Conservation (phyloP, 2,113 vertebrate genomes). For the Piprites chloris region DNA sequence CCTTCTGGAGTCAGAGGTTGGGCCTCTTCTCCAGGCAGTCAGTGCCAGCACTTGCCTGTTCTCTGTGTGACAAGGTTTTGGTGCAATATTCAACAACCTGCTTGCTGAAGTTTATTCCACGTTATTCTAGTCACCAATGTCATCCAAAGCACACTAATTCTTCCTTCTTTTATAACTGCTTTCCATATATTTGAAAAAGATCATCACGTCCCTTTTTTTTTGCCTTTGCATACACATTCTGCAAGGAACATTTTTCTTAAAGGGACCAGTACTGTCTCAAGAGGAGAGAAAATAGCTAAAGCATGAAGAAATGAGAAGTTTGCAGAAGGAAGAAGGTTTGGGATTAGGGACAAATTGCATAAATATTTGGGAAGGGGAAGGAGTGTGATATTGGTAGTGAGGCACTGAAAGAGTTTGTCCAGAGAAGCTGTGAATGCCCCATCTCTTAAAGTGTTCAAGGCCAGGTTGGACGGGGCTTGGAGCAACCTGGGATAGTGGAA, state of each 20-base stretch:
- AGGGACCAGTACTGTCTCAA: background rate
- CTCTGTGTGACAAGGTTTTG: background rate
- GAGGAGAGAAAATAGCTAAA: background rate
- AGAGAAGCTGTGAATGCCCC: background rate
- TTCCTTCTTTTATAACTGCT: background rate
- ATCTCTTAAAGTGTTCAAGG: background rate
- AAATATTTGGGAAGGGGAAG: background rate
- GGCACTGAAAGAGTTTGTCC: background rate
- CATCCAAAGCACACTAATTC: background rate
- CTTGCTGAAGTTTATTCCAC: background rate
- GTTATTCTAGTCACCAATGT: background rate
- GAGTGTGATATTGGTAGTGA: background rate
- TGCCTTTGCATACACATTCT: background rate
- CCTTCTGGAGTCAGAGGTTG: rapidly evolving
- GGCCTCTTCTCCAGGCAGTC: background rate
- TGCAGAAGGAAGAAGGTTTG: background rate
- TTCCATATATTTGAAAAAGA: background rate
- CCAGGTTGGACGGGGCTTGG: background rate
- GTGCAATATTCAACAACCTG: background rate
- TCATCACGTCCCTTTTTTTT: background rate
- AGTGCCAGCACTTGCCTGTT: background rate
- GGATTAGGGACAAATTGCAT: background rate
- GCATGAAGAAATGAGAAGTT: background rate
- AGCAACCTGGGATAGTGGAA: background rate
- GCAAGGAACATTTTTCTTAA: background rate